Conservation (phyloP, 2,797 vertebrate genomes). For the Nannoperca obscura region DNA sequence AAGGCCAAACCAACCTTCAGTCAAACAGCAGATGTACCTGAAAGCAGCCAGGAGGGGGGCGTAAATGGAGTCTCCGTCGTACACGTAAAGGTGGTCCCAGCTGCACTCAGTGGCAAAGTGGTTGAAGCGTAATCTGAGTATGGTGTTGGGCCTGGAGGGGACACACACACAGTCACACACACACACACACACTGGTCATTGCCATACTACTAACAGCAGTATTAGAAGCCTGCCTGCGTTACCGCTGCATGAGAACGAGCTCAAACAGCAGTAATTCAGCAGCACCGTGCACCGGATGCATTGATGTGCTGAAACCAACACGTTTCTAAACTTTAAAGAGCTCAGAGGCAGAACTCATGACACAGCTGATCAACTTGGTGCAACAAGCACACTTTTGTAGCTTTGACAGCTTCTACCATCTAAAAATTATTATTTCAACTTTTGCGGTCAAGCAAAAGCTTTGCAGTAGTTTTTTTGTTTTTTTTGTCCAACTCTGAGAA, state of each 20-base stretch:
- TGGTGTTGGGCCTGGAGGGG: slow-evolving; percentile 88
- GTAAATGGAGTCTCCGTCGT: slow-evolving; percentile 96
- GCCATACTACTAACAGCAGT: background rate
- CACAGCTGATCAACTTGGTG: background rate
- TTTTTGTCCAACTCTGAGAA: background rate
- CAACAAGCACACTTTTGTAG: background rate
- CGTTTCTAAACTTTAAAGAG: background rate
- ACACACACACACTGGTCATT: background rate
- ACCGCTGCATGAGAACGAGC: background rate
- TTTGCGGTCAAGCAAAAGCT: background rate
- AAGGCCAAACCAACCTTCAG: background rate
- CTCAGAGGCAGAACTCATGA: background rate
- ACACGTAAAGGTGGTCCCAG: slow-evolving; percentile 98
- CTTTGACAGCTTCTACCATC: background rate
- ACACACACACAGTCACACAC: slow-evolving; percentile 1
- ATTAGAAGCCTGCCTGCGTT: background rate
- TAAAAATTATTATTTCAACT: background rate
- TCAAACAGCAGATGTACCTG: slow-evolving; percentile 82
- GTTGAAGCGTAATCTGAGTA: slow-evolving; percentile 93
- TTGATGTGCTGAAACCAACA: background rate
- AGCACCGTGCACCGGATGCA: background rate
- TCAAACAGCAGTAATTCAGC: background rate
- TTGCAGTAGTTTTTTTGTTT: background rate
- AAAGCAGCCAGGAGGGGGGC: slow-evolving; percentile 95
- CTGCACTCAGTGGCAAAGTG: slow-evolving; percentile 98